phyloP scores from a whole-genome alignment of 1,140 invertebrate genomes.

The Drosophila nannoptera region DNA sequence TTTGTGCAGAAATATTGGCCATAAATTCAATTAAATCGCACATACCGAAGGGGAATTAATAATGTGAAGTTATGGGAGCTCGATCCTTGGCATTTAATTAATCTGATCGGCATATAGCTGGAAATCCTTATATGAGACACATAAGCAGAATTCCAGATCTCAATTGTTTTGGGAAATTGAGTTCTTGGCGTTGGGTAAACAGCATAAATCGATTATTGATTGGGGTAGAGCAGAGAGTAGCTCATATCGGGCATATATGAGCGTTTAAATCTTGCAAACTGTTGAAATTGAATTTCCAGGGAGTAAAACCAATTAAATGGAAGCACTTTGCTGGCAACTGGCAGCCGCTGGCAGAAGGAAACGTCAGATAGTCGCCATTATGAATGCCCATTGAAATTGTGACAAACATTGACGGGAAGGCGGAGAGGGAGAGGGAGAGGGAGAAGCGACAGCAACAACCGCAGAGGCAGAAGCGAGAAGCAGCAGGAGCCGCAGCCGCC shows the following conservation, averaged over 20 bases:
- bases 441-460: not conserved
- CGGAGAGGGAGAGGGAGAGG: slow-evolving; percentile 1
- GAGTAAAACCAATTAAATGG: slow-evolving; percentile 74
- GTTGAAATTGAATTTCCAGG: slow-evolving; percentile 63
- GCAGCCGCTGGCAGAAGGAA: slow-evolving; percentile 29
- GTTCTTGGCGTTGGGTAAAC: slow-evolving; percentile 46
- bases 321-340: slow-evolving; percentile 64
- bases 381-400: slow-evolving; percentile 62
- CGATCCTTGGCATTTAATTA: no score
- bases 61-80: no score
- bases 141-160: not conserved
- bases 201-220: slow-evolving; percentile 75
- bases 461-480: slow-evolving; percentile 5
- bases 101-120: no score
- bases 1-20: slow-evolving; percentile 31
- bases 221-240: slow-evolving; percentile 28
- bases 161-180: slow-evolving; percentile 8
- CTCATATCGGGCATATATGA: slow-evolving; percentile 24
- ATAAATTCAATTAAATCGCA: not conserved
- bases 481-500: not conserved
- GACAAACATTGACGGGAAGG: slow-evolving; percentile 39
- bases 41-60: no score
- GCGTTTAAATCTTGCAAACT: slow-evolving; percentile 43
- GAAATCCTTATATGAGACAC: not conserved
- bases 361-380: slow-evolving; percentile 70